Evolutionary conservation across 2,888 invertebrate genomes (phyloP), one percentile per base, ranked within the genome.

Genomic region (Pseudoips prasinana): DNA sequence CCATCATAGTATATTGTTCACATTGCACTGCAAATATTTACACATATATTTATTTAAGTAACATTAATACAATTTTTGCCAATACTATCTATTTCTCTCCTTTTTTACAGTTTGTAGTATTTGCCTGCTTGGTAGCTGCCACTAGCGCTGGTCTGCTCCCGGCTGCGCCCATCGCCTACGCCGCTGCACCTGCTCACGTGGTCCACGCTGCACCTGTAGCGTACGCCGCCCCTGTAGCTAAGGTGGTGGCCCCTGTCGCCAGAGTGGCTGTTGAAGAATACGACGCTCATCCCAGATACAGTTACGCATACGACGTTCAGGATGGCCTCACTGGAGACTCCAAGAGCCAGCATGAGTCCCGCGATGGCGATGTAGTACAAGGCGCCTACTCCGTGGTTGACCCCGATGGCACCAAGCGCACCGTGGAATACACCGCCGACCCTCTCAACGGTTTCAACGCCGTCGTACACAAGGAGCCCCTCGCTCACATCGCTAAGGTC

Each of bases 301-400:
- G 82, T 61, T 91, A 85, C 73, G 83, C 89, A 0, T 91, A 91
- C 68, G 90, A 90, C 46, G 89, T 91, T 5, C 89, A 90, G 55
- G 91, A 91, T 49, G 73, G 81, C 41, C 72, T 90, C 29, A 90
- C 90, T 46, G 83, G 83, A 0, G 83, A 84, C 68, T 80, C 82
- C 46, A 87, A 87, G 69, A 63, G 62, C 49, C 86, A 87, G 49
- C 86, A 87, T 58, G 86, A 87, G 57, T 74, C 57, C 49, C 84
- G 86, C 54, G 78, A 85, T 39, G 86, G 86, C 20, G 86, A 87
- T 26, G 79, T 82, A 26, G 86, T 87, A 7, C 73, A 78, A 22
- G 91, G 91, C 39, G 87, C 88, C 31, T 91, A 91, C 79, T 89
- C 89, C 51, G 78, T 90, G 3, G 79, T 82, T 18, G 90, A 91